Percentiles rank a stretch among this genome's conserved stretches.
phyloP scores from a whole-genome alignment of 2,797 vertebrate species.

The Anas acuta region DNA sequence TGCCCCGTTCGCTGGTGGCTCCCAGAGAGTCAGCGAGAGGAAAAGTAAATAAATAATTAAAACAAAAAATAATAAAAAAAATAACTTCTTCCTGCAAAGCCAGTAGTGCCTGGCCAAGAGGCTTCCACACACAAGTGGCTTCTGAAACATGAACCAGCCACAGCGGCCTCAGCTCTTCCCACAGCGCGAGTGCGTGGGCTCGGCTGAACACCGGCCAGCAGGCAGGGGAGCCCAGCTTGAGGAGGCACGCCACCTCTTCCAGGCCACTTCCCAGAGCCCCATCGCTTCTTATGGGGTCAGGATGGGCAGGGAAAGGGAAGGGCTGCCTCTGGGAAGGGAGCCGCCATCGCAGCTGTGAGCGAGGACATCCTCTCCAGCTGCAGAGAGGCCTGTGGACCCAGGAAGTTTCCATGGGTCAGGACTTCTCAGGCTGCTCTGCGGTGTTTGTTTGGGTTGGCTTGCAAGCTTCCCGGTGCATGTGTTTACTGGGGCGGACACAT shows the following conservation, averaged over 20 bases:
- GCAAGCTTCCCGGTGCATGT: neutral
- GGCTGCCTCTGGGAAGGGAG: constrained; percentile 40
- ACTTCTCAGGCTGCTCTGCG: constrained; percentile 16
- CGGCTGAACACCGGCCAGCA: neutral
- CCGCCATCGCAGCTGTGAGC: neutral
- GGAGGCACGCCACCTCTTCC: neutral
- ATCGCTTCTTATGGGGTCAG: neutral
- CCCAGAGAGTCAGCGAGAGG: fast-evolving
- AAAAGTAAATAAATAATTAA: neutral
- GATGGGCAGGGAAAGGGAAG: constrained; percentile 27
- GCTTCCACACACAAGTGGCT: constrained; percentile 62
- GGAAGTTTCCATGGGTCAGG: constrained; percentile 59
- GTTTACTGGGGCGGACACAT: constrained; percentile 11
- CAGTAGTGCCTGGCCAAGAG: constrained; percentile 47
- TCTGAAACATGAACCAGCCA: constrained; percentile 63
- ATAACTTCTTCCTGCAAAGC: neutral
- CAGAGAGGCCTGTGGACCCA: constrained; percentile 35
- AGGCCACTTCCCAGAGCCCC: constrained; percentile 1
- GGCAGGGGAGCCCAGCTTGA: fast-evolving
- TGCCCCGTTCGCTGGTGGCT: neutral
- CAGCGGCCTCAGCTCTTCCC: constrained; percentile 59
- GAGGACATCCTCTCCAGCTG: constrained; percentile 25
- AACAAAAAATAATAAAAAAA: neutral
- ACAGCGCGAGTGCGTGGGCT: constrained; percentile 47
- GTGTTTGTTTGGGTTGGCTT: constrained; percentile 67